These are phyloP conservation scores for Sialia sialis DNA, from an alignment of 2,113 vertebrate species.

Conservation along the genomic window DNA sequence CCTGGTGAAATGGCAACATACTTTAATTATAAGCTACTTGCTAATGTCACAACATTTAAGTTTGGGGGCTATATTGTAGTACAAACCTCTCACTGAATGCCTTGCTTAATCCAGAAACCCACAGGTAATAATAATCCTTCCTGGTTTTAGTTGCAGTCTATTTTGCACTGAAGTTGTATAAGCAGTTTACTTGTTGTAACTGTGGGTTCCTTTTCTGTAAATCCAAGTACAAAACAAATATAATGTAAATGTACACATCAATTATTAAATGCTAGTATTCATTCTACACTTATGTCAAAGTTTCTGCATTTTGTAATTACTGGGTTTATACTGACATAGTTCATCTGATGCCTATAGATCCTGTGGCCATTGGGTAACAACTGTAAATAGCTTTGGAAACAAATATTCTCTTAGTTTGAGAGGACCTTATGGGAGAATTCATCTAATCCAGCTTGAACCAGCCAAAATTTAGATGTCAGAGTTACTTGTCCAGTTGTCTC, in stretches of 20 bases:
- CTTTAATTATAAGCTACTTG: conserved; percentile 79
- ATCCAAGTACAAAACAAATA: neutral
- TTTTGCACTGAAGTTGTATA: neutral
- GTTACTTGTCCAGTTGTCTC: neutral
- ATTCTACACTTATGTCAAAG: neutral
- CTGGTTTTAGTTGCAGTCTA: neutral
- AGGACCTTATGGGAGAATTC: neutral
- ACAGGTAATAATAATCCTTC: neutral
- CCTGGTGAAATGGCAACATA: conserved; percentile 76
- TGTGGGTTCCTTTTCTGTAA: neutral
- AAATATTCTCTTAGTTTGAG: neutral
- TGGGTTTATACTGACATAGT: neutral
- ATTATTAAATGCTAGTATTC: neutral
- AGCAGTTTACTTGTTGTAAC: neutral
- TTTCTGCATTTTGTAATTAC: neutral
- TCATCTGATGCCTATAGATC: neutral
- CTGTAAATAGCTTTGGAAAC: neutral
- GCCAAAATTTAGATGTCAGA: neutral
- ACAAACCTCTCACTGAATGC: neutral
- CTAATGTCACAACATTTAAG: conserved; percentile 79
- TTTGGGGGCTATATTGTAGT: conserved; percentile 51
- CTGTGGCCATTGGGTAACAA: neutral
- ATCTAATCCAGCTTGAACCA: neutral
- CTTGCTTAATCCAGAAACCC: conserved; percentile 28
- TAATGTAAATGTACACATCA: neutral